These are phyloP conservation scores for Standfussiana lucernea DNA, from an alignment of 2,888 invertebrate genomes.

Conservation along the genomic window DNA sequence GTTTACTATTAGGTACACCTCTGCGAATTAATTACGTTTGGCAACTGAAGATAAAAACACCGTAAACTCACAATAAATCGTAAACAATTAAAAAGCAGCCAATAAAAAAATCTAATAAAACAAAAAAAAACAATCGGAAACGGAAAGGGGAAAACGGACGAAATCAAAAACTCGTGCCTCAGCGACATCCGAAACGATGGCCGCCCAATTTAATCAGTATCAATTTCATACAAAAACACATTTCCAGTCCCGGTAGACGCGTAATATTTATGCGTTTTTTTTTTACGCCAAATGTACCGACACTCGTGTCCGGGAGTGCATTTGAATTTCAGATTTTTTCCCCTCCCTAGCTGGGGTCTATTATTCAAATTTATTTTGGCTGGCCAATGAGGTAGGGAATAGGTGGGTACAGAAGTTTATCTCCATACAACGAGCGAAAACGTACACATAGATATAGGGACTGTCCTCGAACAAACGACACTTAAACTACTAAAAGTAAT, in stretches of 20 bases:
- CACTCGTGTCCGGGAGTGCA: conserved; percentile 61
- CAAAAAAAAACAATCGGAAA: conserved; percentile 43
- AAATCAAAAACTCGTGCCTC: conserved; percentile 39
- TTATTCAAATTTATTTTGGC: conserved; percentile 70
- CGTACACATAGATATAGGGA: not conserved
- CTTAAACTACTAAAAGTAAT: not conserved
- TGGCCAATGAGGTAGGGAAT: conserved; percentile 59
- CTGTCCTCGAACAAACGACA: not conserved
- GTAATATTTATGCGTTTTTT: conserved; percentile 61
- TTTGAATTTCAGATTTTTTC: conserved; percentile 69
- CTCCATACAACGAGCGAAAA: not conserved
- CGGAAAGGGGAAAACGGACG: conserved; percentile 22
- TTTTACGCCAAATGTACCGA: conserved; percentile 51
- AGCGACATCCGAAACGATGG: conserved; percentile 17
- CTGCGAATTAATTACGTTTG: no score
- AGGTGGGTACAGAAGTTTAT: conserved; percentile 1
- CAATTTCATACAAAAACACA: conserved; percentile 64
- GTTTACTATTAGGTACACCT: no score
- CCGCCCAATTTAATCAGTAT: conserved; percentile 60
- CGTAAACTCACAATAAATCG: not conserved
- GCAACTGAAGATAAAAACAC: not conserved
- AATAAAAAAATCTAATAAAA: conserved; percentile 32
- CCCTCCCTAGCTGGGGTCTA: conserved; percentile 47
- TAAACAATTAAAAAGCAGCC: not conserved
- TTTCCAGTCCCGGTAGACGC: conserved; percentile 44